phyloP scores from a whole-genome alignment of 1,140 invertebrate species.

The Cryptotermes secundus region DNA sequence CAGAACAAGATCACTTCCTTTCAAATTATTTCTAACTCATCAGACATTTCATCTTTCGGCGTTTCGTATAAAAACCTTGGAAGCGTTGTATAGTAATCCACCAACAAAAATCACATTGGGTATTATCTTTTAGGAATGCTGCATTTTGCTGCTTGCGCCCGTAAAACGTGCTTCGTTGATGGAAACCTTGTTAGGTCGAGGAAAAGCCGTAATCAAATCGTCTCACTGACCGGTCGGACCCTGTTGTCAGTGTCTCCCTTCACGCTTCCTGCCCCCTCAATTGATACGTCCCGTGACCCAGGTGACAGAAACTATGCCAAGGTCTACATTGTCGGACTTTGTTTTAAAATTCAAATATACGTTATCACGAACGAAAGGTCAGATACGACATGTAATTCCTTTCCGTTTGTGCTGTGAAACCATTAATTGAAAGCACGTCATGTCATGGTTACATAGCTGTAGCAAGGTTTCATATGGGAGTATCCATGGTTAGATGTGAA shows the following conservation, averaged over 20 bases:
- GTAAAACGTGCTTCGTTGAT: neutral
- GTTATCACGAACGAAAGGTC: neutral
- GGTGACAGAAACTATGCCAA: neutral
- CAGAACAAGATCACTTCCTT: no score
- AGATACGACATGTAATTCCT: neutral
- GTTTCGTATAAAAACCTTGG: no score
- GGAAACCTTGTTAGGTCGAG: neutral
- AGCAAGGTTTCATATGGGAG: neutral
- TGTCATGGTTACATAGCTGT: no score
- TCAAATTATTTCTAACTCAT: no score
- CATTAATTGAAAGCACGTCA: no score
- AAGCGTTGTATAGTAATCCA: no score
- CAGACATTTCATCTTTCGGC: no score
- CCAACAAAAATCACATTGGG: no score
- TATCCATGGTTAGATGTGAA: neutral
- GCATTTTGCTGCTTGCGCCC: no score
- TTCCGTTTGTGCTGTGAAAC: neutral
- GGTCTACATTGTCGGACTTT: neutral
- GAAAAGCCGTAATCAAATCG: neutral
- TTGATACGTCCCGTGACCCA: neutral
- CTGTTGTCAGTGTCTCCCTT: neutral
- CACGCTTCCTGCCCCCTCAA: neutral
- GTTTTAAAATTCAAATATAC: slow-evolving; percentile 1
- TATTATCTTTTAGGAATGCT: no score
- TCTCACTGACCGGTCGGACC: neutral